phyloP scores from a whole-genome alignment of 2,888 invertebrate genomes.

The Thymelicus acteon region DNA sequence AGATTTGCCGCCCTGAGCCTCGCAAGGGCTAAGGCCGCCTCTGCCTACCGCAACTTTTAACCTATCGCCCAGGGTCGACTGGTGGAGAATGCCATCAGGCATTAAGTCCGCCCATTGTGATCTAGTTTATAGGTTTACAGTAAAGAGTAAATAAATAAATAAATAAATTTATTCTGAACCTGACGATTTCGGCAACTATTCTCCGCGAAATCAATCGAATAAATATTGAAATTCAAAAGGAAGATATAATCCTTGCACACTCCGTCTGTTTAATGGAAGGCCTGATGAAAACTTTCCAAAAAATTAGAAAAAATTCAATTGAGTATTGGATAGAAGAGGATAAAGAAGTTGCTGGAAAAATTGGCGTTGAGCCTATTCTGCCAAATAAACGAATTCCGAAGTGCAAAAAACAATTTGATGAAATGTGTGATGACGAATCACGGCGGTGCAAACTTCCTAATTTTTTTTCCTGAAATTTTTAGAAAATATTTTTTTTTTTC shows the following conservation, averaged over 20 bases:
- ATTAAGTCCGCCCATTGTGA: too few relatives aligned
- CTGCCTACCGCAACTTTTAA: too few relatives aligned
- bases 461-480: too few relatives aligned
- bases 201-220: constrained; percentile 44
- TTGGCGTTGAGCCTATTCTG: constrained; percentile 40
- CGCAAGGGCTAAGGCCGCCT: too few relatives aligned
- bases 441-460: too few relatives aligned
- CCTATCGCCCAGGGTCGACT: too few relatives aligned
- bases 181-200: constrained; percentile 37
- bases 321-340: constrained; percentile 44
- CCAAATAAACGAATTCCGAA: constrained; percentile 39
- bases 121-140: too few relatives aligned
- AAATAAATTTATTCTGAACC: too few relatives aligned
- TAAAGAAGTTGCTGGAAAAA: constrained; percentile 42
- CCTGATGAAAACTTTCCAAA: constrained; percentile 43
- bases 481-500: too few relatives aligned
- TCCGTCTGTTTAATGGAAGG: constrained; percentile 40
- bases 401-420: constrained; percentile 44
- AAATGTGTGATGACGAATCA: constrained; percentile 45
- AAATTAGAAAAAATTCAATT: constrained; percentile 44
- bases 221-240: constrained; percentile 41
- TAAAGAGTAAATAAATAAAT: too few relatives aligned
- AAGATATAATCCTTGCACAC: constrained; percentile 42
- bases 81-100: too few relatives aligned
- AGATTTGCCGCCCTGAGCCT: too few relatives aligned